These are phyloP conservation scores for Lasius fuliginosus DNA, from an alignment of 2,888 invertebrate genomes.

Conservation along the genomic window DNA sequence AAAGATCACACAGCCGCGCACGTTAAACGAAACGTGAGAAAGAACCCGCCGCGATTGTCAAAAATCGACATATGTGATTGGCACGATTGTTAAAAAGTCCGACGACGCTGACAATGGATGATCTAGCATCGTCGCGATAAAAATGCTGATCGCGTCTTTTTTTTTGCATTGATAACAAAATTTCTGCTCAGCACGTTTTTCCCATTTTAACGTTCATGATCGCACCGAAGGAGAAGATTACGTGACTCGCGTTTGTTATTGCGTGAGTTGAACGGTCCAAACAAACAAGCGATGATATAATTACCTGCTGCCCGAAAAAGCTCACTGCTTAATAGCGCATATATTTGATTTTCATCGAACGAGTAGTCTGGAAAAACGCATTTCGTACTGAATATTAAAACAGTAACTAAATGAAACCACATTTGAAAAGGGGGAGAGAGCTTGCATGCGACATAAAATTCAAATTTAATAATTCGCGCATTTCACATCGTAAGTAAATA, in stretches of 20 bases:
- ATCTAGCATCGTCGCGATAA: constrained; percentile 8
- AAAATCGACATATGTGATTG: constrained; percentile 36
- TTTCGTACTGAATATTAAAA: constrained; percentile 1
- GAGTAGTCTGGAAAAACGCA: neutral
- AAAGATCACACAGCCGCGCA: neutral
- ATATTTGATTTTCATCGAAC: constrained; percentile 19
- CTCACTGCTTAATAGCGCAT: constrained; percentile 13
- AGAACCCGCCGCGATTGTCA: neutral
- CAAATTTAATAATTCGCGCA: neutral
- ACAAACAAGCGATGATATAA: constrained; percentile 48
- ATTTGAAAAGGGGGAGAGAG: neutral
- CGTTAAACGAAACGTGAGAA: neutral
- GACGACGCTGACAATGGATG: constrained; percentile 41
- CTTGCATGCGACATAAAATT: neutral
- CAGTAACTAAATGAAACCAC: neutral
- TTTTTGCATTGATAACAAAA: constrained; percentile 43
- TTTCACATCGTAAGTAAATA: constrained; percentile 5
- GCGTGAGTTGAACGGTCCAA: neutral
- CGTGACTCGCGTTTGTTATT: constrained; percentile 48
- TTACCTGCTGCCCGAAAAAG: constrained; percentile 19
- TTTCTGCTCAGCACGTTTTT: constrained; percentile 58
- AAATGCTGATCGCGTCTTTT: constrained; percentile 50
- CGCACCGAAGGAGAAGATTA: constrained; percentile 37
- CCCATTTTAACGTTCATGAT: constrained; percentile 50
- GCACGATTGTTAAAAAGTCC: constrained; percentile 46